Percentiles rank a stretch among this genome's conserved stretches.
Evolutionary conservation across 1,140 invertebrate species (phyloP).

Genomic region (Radopholus similis): DNA sequence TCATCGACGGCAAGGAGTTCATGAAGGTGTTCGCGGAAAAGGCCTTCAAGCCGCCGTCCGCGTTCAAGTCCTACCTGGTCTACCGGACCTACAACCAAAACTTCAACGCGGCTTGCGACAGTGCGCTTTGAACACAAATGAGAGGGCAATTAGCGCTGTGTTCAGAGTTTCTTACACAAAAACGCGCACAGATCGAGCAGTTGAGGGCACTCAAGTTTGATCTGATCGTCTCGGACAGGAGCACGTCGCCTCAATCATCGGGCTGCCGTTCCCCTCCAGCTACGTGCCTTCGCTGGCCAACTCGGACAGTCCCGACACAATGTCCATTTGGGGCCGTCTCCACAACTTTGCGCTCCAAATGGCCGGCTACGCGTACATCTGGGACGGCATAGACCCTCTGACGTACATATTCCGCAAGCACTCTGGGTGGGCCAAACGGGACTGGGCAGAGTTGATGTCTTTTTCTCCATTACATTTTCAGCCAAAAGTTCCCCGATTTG

Average conservation of each 20-base stretch:
- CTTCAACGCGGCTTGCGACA: slow-evolving; percentile 1
- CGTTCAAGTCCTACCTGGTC: neutral
- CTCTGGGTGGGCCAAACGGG: slow-evolving; percentile 5
- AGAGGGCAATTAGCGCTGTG: no score
- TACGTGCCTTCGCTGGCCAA: slow-evolving; percentile 32
- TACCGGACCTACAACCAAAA: neutral
- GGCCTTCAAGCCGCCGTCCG: neutral
- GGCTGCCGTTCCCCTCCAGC: slow-evolving; percentile 28
- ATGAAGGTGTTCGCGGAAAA: neutral
- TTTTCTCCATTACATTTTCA: no score
- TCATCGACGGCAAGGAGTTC: neutral
- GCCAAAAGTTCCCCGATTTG: slow-evolving; percentile 30
- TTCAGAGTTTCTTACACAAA: slow-evolving; percentile 15
- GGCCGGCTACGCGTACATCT: neutral
- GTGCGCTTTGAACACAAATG: no score
- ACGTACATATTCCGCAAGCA: slow-evolving; percentile 30
- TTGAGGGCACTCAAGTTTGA: slow-evolving; percentile 28
- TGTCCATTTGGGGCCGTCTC: slow-evolving; percentile 22
- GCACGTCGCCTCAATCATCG: slow-evolving; percentile 19
- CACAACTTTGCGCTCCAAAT: slow-evolving; percentile 10
- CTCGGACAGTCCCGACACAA: slow-evolving; percentile 22
- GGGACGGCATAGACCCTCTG: neutral
- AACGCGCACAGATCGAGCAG: slow-evolving; percentile 13
- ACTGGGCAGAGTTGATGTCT: neutral
- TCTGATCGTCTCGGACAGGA: slow-evolving; percentile 19